Evolutionary conservation across 1,140 invertebrate species (phyloP).

Genomic region (Macrocentrus cingulum): DNA sequence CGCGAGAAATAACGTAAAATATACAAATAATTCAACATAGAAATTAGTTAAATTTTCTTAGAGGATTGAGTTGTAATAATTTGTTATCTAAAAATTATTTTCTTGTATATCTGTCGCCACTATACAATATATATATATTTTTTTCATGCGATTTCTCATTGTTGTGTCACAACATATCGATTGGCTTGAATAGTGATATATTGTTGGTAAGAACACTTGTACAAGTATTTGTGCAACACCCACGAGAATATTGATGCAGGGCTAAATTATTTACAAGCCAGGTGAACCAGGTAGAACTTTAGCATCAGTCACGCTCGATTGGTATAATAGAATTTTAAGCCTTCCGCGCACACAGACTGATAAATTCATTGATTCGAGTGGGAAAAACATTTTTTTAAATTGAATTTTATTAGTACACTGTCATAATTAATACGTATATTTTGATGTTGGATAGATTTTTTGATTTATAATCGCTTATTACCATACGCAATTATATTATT

Average conservation of each 20-base stretch:
- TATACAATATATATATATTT: neutral
- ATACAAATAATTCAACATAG: neutral
- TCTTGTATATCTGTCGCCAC: slow-evolving; percentile 1
- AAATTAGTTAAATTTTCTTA: slow-evolving; percentile 14
- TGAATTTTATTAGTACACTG: neutral
- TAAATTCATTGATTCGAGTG: neutral
- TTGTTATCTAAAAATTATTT: neutral
- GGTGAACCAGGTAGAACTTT: slow-evolving; percentile 5
- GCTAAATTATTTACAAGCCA: slow-evolving; percentile 21
- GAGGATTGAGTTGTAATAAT: slow-evolving; percentile 8
- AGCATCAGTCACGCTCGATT: slow-evolving; percentile 9
- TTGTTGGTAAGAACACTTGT: no score
- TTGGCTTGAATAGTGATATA: slow-evolving; percentile 4
- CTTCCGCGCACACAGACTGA: no score
- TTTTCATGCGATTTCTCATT: slow-evolving; percentile 1
- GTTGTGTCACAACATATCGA: neutral
- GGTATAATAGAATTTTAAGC: neutral
- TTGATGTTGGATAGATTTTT: slow-evolving; percentile 1
- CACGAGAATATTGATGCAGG: slow-evolving; percentile 2
- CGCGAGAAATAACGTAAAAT: no score
- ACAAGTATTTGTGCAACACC: slow-evolving; percentile 8
- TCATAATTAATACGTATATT: slow-evolving; percentile 13
- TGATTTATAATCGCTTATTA: slow-evolving; percentile 4
- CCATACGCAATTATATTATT: neutral
- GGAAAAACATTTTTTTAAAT: neutral